A percentile compares a stretch with the other conserved stretches of the same genome.
Evolutionary conservation across 64 coral and sea anemone genomes (phyloP).

Genomic region (Porites australiensis): DNA sequence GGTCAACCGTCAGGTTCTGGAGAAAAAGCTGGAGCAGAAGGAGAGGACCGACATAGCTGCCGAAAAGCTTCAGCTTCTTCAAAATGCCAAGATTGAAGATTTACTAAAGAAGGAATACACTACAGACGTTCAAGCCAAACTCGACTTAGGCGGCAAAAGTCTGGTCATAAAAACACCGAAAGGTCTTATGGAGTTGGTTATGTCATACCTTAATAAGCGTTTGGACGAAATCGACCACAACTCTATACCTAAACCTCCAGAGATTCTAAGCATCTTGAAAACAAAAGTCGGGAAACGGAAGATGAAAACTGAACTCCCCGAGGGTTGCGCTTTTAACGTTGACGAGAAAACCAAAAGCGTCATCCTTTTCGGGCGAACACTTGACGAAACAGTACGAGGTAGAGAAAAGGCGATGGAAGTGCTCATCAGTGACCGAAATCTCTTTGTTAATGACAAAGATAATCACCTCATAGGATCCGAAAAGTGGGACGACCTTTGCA

Average conservation of each 20-base stretch:
- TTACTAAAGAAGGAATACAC: constrained; percentile 2
- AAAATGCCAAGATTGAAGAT: neutral
- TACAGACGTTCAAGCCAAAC: neutral
- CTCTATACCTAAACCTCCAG: neutral
- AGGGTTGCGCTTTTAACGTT: constrained; percentile 27
- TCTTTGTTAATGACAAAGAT: neutral
- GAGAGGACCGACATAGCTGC: neutral
- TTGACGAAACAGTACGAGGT: neutral
- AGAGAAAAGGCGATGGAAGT: neutral
- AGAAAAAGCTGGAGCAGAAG: constrained; percentile 33
- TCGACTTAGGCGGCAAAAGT: neutral
- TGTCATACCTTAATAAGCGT: neutral
- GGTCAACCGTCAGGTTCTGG: constrained; percentile 1
- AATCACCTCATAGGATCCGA: neutral
- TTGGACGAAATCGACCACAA: constrained; percentile 24
- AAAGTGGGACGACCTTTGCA: constrained; percentile 29
- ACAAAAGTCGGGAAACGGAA: constrained; percentile 10
- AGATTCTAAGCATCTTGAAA: constrained; percentile 19
- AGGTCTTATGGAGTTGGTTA: neutral
- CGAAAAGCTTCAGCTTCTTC: constrained; percentile 16
- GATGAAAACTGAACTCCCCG: neutral
- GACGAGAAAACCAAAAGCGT: neutral
- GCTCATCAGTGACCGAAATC: neutral
- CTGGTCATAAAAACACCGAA: constrained; percentile 37
- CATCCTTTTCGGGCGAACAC: neutral